Evolutionary conservation across 35 echinoderm and acorn worm genomes (phyloP).

Genomic region (Patiria miniata): DNA sequence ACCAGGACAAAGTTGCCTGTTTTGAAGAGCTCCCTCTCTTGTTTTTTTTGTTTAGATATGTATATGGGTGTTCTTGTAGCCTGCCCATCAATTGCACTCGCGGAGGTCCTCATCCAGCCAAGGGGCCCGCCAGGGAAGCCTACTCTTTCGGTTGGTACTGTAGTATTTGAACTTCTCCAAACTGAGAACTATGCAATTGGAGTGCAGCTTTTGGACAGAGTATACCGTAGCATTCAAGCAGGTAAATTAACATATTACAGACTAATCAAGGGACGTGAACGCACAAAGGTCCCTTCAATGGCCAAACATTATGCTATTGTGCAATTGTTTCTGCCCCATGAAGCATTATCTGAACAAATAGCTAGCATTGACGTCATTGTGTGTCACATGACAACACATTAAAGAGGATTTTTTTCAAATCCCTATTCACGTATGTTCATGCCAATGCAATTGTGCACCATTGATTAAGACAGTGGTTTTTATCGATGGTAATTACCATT

Average conservation of each 20-base stretch:
- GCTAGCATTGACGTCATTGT: too few relatives aligned
- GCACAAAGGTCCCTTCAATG: background rate
- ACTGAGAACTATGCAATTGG: conserved; percentile 78
- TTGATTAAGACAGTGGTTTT: too few relatives aligned
- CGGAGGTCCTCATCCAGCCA: conserved; percentile 68
- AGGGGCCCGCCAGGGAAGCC: conserved; percentile 27
- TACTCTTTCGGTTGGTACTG: conserved; percentile 58
- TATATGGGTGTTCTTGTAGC: conserved; percentile 88
- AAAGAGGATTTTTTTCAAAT: too few relatives aligned
- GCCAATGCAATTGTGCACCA: too few relatives aligned
- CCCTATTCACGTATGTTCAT: too few relatives aligned
- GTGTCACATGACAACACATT: too few relatives aligned
- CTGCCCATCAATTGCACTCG: conserved; percentile 78
- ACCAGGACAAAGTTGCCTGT: too few relatives aligned
- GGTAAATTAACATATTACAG: conserved; percentile 48
- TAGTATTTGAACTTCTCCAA: conserved; percentile 65
- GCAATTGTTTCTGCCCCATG: background rate
- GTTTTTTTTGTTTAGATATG: conserved; percentile 60
- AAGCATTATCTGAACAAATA: background rate
- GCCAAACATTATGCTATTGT: background rate
- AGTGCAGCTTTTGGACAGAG: conserved; percentile 58
- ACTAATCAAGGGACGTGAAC: too few relatives aligned
- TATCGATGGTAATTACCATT: too few relatives aligned
- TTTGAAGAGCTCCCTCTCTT: too few relatives aligned
- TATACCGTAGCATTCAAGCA: conserved; percentile 41